A percentile compares a stretch with the other conserved stretches of the same genome.
Conservation (phyloP, 1,140 invertebrate genomes). For the Tribolium madens region DNA sequence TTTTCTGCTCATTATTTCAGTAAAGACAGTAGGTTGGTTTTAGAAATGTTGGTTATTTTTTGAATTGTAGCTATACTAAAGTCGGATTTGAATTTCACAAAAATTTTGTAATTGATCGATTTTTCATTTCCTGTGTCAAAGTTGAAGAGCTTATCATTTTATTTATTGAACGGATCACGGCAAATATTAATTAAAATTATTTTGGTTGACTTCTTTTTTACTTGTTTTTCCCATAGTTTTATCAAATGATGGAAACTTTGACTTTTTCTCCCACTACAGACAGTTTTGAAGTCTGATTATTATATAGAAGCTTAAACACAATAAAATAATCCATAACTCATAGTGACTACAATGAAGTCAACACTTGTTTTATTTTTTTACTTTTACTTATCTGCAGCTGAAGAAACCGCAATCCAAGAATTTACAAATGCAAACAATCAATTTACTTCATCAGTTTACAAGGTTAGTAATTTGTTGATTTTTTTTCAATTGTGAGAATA, state of each 20-base stretch:
- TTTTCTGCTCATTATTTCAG: too few relatives aligned
- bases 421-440: not conserved
- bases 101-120: slow-evolving; percentile 48
- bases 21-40: too few relatives aligned
- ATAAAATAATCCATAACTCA: not conserved
- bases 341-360: not conserved
- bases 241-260: too few relatives aligned
- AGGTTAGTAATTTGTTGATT: not conserved
- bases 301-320: not conserved
- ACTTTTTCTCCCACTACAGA: not conserved
- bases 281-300: too few relatives aligned
- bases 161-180: too few relatives aligned
- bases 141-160: not conserved
- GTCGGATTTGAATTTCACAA: slow-evolving; percentile 49
- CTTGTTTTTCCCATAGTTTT: too few relatives aligned
- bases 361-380: not conserved
- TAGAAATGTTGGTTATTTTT: not conserved
- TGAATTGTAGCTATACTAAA: too few relatives aligned
- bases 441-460: not conserved
- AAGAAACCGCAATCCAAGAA: not conserved
- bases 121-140: not conserved
- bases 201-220: not conserved
- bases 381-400: not conserved
- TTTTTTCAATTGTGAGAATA: slow-evolving; percentile 38
- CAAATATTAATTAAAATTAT: too few relatives aligned